These are phyloP conservation scores for Galbula dea DNA, from an alignment of 2,113 vertebrate genomes.

Conservation along the genomic window DNA sequence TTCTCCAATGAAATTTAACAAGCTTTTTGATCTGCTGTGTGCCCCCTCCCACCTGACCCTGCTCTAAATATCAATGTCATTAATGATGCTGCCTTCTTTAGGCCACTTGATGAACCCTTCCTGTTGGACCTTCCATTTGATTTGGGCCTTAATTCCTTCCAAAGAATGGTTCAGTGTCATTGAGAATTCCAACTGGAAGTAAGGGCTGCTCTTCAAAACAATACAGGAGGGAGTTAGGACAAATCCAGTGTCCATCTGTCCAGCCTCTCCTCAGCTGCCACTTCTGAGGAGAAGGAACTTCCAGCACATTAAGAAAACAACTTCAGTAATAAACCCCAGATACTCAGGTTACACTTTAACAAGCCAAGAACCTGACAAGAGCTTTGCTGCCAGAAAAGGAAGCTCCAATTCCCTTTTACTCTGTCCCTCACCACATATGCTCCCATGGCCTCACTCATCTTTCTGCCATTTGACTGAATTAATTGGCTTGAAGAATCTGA, in stretches of 20 bases:
- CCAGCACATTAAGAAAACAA: neutral
- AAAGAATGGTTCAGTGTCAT: neutral
- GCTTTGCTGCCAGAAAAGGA: neutral
- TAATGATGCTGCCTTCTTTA: neutral
- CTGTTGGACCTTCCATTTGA: neutral
- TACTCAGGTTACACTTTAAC: neutral
- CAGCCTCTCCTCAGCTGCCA: neutral
- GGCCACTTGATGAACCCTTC: neutral
- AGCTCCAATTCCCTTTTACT: neutral
- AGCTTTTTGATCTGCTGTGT: neutral
- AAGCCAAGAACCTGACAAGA: neutral
- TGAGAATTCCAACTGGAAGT: neutral
- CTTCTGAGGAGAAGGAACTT: neutral
- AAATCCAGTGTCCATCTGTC: neutral
- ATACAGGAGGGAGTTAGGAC: neutral
- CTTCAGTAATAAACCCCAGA: neutral
- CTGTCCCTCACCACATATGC: neutral
- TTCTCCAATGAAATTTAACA: neutral
- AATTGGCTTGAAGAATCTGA: neutral
- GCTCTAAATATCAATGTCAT: neutral
- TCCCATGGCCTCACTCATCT: neutral
- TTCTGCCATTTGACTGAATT: neutral
- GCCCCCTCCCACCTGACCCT: fast-evolving
- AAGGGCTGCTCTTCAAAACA: neutral
- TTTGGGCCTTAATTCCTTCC: neutral